Percentiles rank a stretch among this genome's conserved stretches.
These are phyloP conservation scores for Nephila pilipes DNA, from an alignment of 1,140 invertebrate genomes.

Conservation along the genomic window DNA sequence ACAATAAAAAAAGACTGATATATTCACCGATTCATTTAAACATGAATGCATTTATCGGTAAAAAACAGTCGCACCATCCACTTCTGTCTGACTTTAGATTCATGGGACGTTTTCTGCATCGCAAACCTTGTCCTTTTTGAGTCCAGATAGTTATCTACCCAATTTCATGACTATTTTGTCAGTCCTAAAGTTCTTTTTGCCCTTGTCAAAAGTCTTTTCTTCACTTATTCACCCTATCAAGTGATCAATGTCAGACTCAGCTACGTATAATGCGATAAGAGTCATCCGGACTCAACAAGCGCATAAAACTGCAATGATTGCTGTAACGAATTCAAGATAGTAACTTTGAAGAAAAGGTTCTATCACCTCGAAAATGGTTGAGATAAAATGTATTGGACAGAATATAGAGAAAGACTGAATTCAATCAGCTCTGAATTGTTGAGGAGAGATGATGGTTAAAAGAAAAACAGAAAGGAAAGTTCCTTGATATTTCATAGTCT, in stretches of 20 bases:
- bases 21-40: no score
- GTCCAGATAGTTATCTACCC: not conserved
- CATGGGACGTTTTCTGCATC: not conserved
- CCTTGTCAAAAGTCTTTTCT: conserved; percentile 33
- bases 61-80: not conserved
- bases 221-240: not conserved
- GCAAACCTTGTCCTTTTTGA: not conserved
- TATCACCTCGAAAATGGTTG: not conserved
- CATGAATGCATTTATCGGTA: no score
- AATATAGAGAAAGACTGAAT: not conserved
- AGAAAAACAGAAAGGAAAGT: not conserved
- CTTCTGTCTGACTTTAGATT: not conserved
- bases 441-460: not conserved
- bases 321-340: conserved; percentile 1
- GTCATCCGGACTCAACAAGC: not conserved
- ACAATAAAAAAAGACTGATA: no score
- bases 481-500: no score
- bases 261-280: conserved; percentile 49
- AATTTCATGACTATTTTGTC: not conserved
- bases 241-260: conserved; percentile 25
- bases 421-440: not conserved
- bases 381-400: not conserved
- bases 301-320: conserved; percentile 7
- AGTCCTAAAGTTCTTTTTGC: not conserved
- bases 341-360: not conserved